Conservation (phyloP, 1,140 invertebrate species). For the Heterodera carotae region DNA sequence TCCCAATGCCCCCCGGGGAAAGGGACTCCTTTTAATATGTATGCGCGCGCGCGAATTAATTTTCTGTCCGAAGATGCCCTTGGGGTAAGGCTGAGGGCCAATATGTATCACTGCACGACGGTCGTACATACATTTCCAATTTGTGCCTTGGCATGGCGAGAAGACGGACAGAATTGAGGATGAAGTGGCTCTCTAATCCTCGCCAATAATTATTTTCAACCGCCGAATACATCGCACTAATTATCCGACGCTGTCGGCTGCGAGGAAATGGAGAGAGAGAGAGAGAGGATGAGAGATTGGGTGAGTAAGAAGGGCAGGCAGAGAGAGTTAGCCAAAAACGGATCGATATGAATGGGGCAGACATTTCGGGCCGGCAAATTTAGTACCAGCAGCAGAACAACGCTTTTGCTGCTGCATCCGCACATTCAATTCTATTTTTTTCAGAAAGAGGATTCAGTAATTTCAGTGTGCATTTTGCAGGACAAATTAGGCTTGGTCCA, state of each 20-base stretch:
- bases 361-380: background rate
- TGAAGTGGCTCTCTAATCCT: background rate
- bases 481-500: too few relatives aligned
- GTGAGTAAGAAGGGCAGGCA: background rate
- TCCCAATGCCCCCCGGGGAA: background rate
- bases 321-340: background rate
- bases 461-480: too few relatives aligned
- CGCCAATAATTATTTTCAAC: constrained; percentile 7
- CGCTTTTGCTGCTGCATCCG: too few relatives aligned
- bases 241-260: background rate
- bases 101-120: background rate
- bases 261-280: background rate
- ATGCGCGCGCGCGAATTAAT: constrained; percentile 1
- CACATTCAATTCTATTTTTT: too few relatives aligned
- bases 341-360: background rate
- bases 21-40: background rate
- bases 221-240: background rate
- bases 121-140: background rate
- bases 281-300: background rate
- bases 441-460: too few relatives aligned
- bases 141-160: background rate
- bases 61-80: background rate
- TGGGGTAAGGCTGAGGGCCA: background rate
- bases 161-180: background rate
- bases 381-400: too few relatives aligned